Percentiles rank a stretch among this genome's conserved stretches.
These are phyloP conservation scores for Noturus placidus DNA, from an alignment of 2,113 vertebrate species.

Conservation along the genomic window DNA sequence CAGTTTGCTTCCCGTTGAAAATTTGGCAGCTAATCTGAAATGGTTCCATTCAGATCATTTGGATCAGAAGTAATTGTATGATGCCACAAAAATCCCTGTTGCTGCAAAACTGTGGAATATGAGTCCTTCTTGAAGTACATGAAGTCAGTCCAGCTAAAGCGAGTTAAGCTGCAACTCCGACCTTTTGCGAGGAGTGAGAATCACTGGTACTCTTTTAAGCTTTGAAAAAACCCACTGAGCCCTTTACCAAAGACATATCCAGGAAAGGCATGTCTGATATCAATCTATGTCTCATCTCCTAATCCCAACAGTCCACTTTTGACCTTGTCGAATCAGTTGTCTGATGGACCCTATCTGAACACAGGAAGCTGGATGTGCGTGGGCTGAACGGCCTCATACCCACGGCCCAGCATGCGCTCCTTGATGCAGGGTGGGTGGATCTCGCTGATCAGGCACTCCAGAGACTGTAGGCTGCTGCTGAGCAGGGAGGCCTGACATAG, in stretches of 20 bases:
- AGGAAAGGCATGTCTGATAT: slow-evolving; percentile 30
- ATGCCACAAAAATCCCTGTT: slow-evolving; percentile 46
- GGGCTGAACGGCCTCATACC: slow-evolving; percentile 88
- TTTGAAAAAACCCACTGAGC: slow-evolving; percentile 34
- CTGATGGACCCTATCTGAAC: slow-evolving; percentile 81
- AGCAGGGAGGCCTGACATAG: slow-evolving; percentile 87
- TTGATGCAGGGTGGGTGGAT: slow-evolving; percentile 97
- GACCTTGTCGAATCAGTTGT: not conserved
- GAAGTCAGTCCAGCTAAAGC: slow-evolving; percentile 26
- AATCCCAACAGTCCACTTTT: slow-evolving; percentile 45
- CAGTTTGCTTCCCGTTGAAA: slow-evolving; percentile 31
- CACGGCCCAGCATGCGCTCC: slow-evolving; percentile 95
- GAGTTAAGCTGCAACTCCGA: slow-evolving; percentile 14
- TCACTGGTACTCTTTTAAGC: slow-evolving; percentile 28
- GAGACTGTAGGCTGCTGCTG: slow-evolving; percentile 95
- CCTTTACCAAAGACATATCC: slow-evolving; percentile 31
- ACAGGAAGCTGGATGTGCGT: slow-evolving; percentile 91
- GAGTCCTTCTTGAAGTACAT: slow-evolving; percentile 23
- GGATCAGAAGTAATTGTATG: slow-evolving; percentile 24
- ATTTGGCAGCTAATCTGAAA: slow-evolving; percentile 52
- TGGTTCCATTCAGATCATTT: slow-evolving; percentile 22
- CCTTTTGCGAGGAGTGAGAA: slow-evolving; percentile 8
- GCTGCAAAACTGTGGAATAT: slow-evolving; percentile 29
- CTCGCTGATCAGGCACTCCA: slow-evolving; percentile 98
- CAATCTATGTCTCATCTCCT: slow-evolving; percentile 40